These are phyloP conservation scores for Cinclus mexicanus DNA, from an alignment of 2,113 vertebrate species.

Conservation along the genomic window DNA sequence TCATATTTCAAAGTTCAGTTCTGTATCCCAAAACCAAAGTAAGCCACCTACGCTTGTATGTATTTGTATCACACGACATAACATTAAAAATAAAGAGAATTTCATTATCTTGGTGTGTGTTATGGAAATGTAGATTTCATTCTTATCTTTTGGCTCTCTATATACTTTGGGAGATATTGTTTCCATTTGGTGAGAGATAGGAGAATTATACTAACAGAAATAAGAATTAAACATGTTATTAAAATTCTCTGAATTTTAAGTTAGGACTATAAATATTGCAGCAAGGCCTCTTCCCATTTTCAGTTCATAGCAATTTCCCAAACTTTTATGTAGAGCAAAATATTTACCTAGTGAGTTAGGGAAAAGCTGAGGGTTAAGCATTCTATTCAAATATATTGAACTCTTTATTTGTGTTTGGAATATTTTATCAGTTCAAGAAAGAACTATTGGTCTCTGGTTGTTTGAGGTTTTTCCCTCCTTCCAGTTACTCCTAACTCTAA, in stretches of 20 bases:
- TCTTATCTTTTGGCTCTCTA: not conserved
- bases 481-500: not conserved
- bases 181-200: not conserved
- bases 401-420: not conserved
- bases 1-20: constrained; percentile 37
- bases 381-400: not conserved
- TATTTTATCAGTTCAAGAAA: not conserved
- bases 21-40: constrained; percentile 15
- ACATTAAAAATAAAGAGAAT: not conserved
- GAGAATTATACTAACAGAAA: not conserved
- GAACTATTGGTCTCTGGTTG: rapidly evolving
- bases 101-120: not conserved
- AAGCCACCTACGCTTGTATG: constrained; percentile 34
- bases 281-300: not conserved
- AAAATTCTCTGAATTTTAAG: not conserved
- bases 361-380: not conserved
- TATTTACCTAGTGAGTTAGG: not conserved
- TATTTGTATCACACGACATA: constrained; percentile 28
- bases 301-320: not conserved
- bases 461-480: not conserved
- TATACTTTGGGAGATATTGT: not conserved
- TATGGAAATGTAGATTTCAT: constrained; percentile 14
- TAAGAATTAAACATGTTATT: not conserved
- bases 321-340: not conserved
- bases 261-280: not conserved